A percentile compares a stretch with the other conserved stretches of the same genome.
phyloP scores from a whole-genome alignment of 2,113 vertebrate genomes.

The Pelobates fuscus region DNA sequence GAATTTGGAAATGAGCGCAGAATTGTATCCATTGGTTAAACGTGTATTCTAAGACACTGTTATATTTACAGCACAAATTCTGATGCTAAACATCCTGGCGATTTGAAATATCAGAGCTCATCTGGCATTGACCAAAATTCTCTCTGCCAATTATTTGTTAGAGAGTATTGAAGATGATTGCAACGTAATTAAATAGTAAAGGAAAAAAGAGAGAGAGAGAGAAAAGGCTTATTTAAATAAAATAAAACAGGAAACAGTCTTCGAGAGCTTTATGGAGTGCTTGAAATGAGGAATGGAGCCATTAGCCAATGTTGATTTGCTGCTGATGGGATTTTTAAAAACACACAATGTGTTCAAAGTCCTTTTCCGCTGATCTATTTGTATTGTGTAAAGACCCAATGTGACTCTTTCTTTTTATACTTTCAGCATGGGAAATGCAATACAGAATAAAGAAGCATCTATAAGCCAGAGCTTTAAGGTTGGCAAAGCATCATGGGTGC shows the following conservation, averaged over 20 bases:
- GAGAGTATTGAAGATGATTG: conserved; percentile 35
- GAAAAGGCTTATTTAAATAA: conserved; percentile 1
- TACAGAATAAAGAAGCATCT: too few species aligned
- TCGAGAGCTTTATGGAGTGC: conserved; percentile 11
- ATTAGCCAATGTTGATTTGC: neutral
- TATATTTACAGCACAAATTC: neutral
- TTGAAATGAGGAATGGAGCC: conserved; percentile 9
- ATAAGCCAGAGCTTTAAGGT: too few species aligned
- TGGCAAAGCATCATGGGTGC: too few species aligned
- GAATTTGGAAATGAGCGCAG: neutral
- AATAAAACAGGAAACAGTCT: neutral
- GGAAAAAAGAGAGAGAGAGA: neutral
- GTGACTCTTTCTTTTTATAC: neutral
- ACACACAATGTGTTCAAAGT: too few species aligned
- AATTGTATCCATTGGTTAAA: too few species aligned
- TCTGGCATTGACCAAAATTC: conserved; percentile 11
- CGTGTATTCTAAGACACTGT: neutral
- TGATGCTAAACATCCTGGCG: neutral
- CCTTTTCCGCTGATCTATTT: conserved; percentile 19
- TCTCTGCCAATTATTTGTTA: conserved; percentile 30
- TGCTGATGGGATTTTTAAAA: conserved; percentile 5
- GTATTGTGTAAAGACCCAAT: neutral
- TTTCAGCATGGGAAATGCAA: neutral
- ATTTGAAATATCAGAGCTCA: conserved; percentile 16
- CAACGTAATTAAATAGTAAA: conserved; percentile 17